Evolutionary conservation across 2,113 vertebrate species (phyloP).

Genomic region (Tragelaphus strepsiceros): DNA sequence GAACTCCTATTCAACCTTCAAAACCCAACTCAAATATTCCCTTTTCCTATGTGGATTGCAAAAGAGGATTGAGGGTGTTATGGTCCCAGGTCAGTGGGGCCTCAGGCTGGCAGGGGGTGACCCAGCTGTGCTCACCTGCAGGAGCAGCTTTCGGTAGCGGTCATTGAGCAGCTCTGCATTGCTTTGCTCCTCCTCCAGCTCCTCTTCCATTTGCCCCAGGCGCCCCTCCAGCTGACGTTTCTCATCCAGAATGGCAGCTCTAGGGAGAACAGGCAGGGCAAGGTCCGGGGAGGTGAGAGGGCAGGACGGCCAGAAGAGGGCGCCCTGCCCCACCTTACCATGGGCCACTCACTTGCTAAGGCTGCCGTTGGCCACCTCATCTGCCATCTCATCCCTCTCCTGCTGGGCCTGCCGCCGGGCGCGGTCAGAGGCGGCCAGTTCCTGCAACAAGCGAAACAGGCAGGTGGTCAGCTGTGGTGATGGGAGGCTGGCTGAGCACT

Average conservation of each 20-base stretch:
- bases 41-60: not conserved
- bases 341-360: slow-evolving; percentile 85
- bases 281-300: not conserved
- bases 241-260: slow-evolving; percentile 85
- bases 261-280: not conserved
- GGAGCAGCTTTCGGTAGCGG: slow-evolving; percentile 84
- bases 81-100: rapidly evolving
- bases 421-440: slow-evolving; percentile 86
- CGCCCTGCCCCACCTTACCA: rapidly evolving
- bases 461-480: rapidly evolving
- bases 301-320: not conserved
- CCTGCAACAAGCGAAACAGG: slow-evolving; percentile 70
- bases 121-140: slow-evolving; percentile 79
- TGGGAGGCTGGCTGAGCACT: not conserved
- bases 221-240: slow-evolving; percentile 88
- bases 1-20: not conserved
- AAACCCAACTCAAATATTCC: not conserved
- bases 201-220: slow-evolving; percentile 88
- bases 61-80: not conserved
- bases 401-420: slow-evolving; percentile 89
- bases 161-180: slow-evolving; percentile 86
- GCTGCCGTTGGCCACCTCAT: slow-evolving; percentile 87
- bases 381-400: slow-evolving; percentile 89
- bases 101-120: rapidly evolving
- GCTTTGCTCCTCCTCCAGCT: slow-evolving; percentile 91